Percentiles rank a stretch among this genome's conserved stretches.
Conservation (phyloP, 2,888 invertebrate genomes). For the Hirtodrosophila histrioides region DNA sequence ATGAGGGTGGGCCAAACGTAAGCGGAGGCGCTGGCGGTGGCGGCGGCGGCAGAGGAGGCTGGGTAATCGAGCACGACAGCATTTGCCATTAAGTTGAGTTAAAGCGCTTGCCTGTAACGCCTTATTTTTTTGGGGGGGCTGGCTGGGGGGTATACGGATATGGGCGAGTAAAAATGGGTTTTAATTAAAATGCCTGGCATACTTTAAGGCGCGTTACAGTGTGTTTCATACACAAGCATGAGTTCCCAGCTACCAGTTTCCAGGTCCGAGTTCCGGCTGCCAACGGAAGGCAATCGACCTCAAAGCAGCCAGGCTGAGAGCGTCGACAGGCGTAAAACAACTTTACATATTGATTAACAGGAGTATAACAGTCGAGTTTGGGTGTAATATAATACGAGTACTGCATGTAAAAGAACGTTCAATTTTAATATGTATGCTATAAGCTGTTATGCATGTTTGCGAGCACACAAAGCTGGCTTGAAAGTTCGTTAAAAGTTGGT, state of each 20-base stretch:
- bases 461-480: slow-evolving; percentile 11
- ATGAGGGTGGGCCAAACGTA: background rate
- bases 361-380: slow-evolving; percentile 8
- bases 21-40: background rate
- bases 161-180: slow-evolving; percentile 43
- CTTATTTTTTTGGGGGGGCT: slow-evolving; percentile 2
- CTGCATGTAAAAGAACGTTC: slow-evolving; percentile 15
- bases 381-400: background rate
- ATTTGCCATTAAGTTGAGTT: slow-evolving; percentile 74
- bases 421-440: slow-evolving; percentile 19
- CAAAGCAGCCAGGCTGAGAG: slow-evolving; percentile 23
- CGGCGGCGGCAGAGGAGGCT: background rate
- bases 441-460: slow-evolving; percentile 6
- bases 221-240: slow-evolving; percentile 6
- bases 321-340: slow-evolving; percentile 15
- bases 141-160: background rate
- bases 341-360: slow-evolving; percentile 41
- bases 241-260: no score
- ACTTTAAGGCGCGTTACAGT: slow-evolving; percentile 55
- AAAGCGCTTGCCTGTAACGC: slow-evolving; percentile 50
- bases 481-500: slow-evolving; percentile 29
- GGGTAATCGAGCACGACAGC: slow-evolving; percentile 74
- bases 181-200: slow-evolving; percentile 73
- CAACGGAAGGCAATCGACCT: slow-evolving; percentile 45
- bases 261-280: background rate